Evolutionary conservation across 2,113 vertebrate genomes (phyloP), one percentile per base, ranked within the genome.

Genomic region (Agelaius tricolor): DNA sequence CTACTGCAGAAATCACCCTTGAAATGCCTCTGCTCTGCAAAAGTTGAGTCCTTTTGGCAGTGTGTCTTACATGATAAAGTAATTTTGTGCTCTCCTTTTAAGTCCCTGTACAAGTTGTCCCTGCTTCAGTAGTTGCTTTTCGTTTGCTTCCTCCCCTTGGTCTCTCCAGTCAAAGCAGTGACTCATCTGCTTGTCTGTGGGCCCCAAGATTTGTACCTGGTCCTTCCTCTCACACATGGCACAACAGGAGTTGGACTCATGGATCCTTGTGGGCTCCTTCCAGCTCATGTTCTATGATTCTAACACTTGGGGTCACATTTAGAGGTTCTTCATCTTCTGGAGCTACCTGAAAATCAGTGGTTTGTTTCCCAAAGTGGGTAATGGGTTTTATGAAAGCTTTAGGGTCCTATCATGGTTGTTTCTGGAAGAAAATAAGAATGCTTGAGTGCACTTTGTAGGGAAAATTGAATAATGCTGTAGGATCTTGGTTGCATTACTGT

Each of bases 301-400:
- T 55, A 15, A 15, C 0, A 1, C 46, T 30, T 3, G 4, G 13
- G 12, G 5, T 88, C n/a, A 5, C 1, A 0, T 58, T 68, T 37
- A 33, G 49, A 79, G 13, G 28, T 58, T 73, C 44, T 85, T 94
- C 3, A 1, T 51, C 49, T 43, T 13, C 23, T 2, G 1, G 30
- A 71, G 18, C 33, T 81, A 14, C 23, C 41, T 67, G 28, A 81
- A 58, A 89, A 63, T 33, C 46, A 54, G 28, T 39, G 27, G 2
- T 75, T 95, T 75, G n/a, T 76, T 87, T 95, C 30, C 65, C 51
- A 18, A 49, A 87, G 47, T 9, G 27, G 21, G 2, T 58, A 10
- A 37, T 41, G 39, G 24, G 44, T 76, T 62, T 93, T 39, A 27
- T 39, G 46, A 54, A 90, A 80, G 33, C 23, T 76, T 90, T 74